Conservation (phyloP, 2,797 vertebrate species). For the Cyprinella venusta region DNA sequence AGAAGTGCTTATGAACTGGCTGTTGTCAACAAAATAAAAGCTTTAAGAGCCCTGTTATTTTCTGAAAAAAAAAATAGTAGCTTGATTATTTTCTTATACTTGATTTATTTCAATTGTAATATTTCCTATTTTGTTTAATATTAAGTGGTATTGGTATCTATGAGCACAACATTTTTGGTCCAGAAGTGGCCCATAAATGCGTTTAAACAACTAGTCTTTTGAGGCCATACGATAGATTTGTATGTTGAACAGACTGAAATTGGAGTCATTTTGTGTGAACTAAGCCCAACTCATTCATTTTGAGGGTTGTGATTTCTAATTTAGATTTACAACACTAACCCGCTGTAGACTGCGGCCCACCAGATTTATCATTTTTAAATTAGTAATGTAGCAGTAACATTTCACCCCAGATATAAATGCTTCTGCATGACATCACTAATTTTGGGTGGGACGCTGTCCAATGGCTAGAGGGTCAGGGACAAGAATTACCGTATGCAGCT, state of each 20-base stretch:
- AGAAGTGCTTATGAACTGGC: too few species aligned
- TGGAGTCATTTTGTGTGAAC: not conserved
- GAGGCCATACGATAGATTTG: not conserved
- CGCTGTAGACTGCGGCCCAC: not conserved
- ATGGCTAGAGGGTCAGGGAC: not conserved
- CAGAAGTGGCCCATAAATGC: not conserved
- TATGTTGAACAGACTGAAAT: not conserved
- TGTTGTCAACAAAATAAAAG: too few species aligned
- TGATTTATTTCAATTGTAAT: too few species aligned
- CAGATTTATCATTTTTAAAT: not conserved
- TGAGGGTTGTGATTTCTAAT: not conserved
- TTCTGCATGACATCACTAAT: conserved; percentile 14
- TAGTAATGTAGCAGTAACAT: not conserved
- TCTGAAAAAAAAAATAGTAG: too few species aligned
- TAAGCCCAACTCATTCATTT: not conserved
- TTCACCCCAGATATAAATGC: not conserved
- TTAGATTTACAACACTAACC: not conserved
- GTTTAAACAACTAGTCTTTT: not conserved
- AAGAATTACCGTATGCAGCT: not conserved
- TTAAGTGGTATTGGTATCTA: not conserved
- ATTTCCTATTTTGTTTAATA: too few species aligned
- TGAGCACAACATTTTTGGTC: not conserved
- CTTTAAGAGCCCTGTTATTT: too few species aligned
- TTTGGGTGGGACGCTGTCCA: not conserved
- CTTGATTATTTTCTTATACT: too few species aligned